phyloP scores from a whole-genome alignment of 2,797 vertebrate species.

The Bovichtus variegatus region DNA sequence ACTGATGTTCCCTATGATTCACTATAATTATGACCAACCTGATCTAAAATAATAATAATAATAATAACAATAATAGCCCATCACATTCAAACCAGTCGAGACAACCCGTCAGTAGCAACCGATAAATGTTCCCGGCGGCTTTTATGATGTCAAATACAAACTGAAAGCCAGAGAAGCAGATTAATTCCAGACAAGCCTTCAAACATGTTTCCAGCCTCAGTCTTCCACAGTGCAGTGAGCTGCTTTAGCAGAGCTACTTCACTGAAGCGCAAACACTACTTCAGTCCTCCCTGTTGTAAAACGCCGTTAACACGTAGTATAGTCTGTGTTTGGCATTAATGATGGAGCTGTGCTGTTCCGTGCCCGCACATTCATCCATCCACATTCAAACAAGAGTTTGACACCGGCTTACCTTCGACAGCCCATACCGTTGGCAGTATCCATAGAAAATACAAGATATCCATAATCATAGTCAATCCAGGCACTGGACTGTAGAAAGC shows the following conservation, averaged over 20 bases:
- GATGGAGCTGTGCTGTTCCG: background rate
- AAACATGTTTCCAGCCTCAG: conserved; percentile 9
- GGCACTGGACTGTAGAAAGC: conserved; percentile 53
- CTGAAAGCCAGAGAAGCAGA: background rate
- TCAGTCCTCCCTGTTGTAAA: background rate
- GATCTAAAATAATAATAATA: background rate
- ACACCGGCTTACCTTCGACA: conserved; percentile 80
- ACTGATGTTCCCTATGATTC: too few species aligned
- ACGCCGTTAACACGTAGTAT: background rate
- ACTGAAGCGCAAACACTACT: too few species aligned
- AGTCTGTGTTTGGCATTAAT: background rate
- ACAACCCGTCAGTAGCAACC: background rate
- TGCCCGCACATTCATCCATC: background rate
- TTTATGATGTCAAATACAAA: background rate
- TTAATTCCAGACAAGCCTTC: background rate
- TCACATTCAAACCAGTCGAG: background rate
- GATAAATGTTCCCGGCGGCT: background rate
- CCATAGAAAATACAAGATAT: conserved; percentile 77
- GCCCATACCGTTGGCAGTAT: conserved; percentile 78
- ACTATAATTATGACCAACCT: too few species aligned
- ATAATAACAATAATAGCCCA: background rate
- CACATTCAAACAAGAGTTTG: background rate
- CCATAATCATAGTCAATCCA: conserved; percentile 67
- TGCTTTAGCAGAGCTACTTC: background rate
- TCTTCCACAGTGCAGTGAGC: background rate